Evolutionary conservation across 2,797 vertebrate genomes (phyloP).

Genomic region (Champsocephalus esox): DNA sequence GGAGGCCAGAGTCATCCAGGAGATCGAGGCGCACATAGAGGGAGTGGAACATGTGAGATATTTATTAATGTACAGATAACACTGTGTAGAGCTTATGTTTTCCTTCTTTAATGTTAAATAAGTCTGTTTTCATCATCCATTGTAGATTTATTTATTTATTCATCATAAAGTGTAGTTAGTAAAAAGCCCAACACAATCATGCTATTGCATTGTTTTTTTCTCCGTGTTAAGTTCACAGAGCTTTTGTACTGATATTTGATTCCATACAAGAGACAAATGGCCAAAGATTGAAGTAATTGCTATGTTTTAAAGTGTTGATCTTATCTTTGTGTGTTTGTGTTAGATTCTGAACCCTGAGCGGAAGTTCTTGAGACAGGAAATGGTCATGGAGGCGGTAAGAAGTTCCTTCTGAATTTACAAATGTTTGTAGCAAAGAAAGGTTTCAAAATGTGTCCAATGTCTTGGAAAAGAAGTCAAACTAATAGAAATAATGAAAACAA

Average conservation of each 20-base stretch:
- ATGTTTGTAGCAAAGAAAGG: neutral
- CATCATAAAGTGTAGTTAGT: neutral
- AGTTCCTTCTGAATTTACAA: neutral
- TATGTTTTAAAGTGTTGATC: neutral
- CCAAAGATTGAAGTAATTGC: neutral
- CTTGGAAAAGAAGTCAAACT: neutral
- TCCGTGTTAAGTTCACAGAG: too few relatives aligned
- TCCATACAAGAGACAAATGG: neutral
- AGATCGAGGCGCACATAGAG: slow-evolving; percentile 98
- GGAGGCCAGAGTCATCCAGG: slow-evolving; percentile 94
- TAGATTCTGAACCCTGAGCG: slow-evolving; percentile 95
- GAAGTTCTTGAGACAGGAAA: slow-evolving; percentile 97
- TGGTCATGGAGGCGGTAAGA: slow-evolving; percentile 97
- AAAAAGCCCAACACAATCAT: neutral
- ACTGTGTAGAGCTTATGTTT: neutral
- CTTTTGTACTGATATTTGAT: neutral
- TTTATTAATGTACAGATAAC: neutral
- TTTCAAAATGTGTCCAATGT: neutral
- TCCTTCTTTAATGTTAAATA: neutral
- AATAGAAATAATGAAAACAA: neutral
- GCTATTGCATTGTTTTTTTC: neutral
- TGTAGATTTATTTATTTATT: neutral
- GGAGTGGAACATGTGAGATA: slow-evolving; percentile 94
- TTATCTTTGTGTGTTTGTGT: slow-evolving; percentile 35
- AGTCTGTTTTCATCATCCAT: neutral